Base-by-base conservation (phyloP, 2,888 invertebrate genomes). In the Heliconius sara region DNA sequence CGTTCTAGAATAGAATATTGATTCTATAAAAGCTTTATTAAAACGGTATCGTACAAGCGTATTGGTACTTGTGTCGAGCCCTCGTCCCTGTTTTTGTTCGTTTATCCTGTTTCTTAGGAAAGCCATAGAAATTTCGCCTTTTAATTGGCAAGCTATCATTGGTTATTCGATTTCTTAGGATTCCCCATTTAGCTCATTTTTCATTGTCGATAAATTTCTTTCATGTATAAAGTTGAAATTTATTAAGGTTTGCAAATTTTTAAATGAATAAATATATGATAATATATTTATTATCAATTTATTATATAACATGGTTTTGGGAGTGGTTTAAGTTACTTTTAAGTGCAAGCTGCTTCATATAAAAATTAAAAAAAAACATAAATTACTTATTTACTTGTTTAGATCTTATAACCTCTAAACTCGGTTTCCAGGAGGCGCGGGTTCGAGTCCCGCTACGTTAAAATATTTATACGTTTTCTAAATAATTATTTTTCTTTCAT, bases 21-120 rank as follows among this genome's bases (percentile, higher is more conserved):
- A 70, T 70, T 70, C 25, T 25, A n/a, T 39, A 68, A 68, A 70
- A 19, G 70, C 25, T 70, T 47, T 47, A 70, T 27, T 70, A 47
- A 47, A 70, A 70, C 43, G 43, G 16, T 70, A 52, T 19, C 16
- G 70, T 19, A 70, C 43, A 70, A 16, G 7, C 43, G 39, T 70
- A 70, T n/a, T 52, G n/a, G 70, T 70, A 47, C 43, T 43, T 43
- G 25, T 25, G 43, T 43, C 43, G 43, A 68, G 68, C 43, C 70
- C 43, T 70, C 70, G 43, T 70, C 43, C 25, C 43, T 47, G 70
- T 70, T 70, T 70, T 70, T 70, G 70, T 43, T 70, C 70, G 22
- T 43, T 70, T 70, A 70, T 70, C 25, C 70, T 70, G 70, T 43
- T 70, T 70, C 70, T 43, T 70, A 25, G 43, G 70, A 70, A 70